phyloP scores from a whole-genome alignment of 2,113 vertebrate genomes.

The Siniperca chuatsi region DNA sequence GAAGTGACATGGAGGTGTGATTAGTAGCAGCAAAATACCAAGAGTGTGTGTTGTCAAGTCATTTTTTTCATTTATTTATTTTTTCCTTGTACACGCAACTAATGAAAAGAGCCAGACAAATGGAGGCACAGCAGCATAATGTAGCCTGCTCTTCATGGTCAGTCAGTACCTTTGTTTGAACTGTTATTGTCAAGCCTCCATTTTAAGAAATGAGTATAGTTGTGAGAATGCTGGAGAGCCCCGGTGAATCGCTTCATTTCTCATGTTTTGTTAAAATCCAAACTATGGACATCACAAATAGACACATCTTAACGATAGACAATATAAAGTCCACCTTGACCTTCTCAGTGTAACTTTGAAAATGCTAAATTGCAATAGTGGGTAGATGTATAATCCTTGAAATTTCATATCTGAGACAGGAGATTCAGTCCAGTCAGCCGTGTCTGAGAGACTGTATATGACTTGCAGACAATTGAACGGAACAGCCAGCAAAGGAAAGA shows the following conservation, averaged over 20 bases:
- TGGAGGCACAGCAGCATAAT: background rate
- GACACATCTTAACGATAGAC: background rate
- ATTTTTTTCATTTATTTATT: too few species aligned
- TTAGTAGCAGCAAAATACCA: background rate
- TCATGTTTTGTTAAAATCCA: background rate
- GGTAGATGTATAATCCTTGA: background rate
- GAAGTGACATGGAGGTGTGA: background rate
- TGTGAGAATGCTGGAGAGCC: background rate
- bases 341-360: background rate
- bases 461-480: slow-evolving; percentile 9
- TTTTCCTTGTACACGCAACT: background rate
- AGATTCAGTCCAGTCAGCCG: slow-evolving; percentile 10
- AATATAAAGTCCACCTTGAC: background rate
- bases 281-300: background rate
- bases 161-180: background rate
- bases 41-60: background rate
- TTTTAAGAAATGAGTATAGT: background rate
- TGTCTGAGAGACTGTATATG: background rate
- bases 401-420: background rate
- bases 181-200: background rate
- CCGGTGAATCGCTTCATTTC: background rate
- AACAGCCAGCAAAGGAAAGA: slow-evolving; percentile 11
- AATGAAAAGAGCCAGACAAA: background rate
- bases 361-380: background rate
- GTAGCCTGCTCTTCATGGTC: background rate